A percentile compares a stretch with the other conserved stretches of the same genome.
phyloP scores from a whole-genome alignment of 2,797 vertebrate species.

The Heteromormyrus szaboi region DNA sequence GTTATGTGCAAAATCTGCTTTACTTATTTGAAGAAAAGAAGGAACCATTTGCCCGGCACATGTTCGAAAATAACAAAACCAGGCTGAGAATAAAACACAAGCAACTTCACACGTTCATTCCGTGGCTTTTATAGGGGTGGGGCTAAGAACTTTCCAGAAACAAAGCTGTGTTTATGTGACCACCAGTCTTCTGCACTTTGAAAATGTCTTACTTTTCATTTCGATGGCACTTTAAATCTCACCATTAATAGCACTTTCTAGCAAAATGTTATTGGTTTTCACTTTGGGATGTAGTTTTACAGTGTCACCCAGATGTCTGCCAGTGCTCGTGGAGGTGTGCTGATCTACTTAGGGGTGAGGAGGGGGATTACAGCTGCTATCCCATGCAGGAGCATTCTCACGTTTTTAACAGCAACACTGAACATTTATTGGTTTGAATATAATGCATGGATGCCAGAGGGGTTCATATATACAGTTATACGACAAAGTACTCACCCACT shows the following conservation, averaged over 20 bases:
- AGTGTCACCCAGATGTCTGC: background rate
- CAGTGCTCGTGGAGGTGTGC: background rate
- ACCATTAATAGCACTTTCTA: background rate
- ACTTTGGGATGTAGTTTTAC: background rate
- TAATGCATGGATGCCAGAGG: background rate
- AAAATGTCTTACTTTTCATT: background rate
- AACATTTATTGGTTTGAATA: background rate
- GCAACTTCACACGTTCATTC: background rate
- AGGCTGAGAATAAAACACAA: background rate
- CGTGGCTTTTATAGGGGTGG: background rate
- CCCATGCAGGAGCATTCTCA: background rate
- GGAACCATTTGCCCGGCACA: background rate
- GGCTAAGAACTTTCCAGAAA: background rate
- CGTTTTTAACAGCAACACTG: background rate
- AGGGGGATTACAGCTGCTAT: background rate
- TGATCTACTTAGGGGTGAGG: background rate
- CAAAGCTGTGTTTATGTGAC: background rate
- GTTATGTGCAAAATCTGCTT: background rate
- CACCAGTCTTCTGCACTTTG: background rate
- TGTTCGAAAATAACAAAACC: background rate
- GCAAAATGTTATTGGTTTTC: background rate
- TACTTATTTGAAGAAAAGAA: background rate
- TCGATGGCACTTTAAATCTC: background rate
- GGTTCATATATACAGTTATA: background rate
- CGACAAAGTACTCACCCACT: background rate